These are phyloP conservation scores for Endomychus coccineus DNA, from an alignment of 2,888 invertebrate genomes.

Conservation along the genomic window DNA sequence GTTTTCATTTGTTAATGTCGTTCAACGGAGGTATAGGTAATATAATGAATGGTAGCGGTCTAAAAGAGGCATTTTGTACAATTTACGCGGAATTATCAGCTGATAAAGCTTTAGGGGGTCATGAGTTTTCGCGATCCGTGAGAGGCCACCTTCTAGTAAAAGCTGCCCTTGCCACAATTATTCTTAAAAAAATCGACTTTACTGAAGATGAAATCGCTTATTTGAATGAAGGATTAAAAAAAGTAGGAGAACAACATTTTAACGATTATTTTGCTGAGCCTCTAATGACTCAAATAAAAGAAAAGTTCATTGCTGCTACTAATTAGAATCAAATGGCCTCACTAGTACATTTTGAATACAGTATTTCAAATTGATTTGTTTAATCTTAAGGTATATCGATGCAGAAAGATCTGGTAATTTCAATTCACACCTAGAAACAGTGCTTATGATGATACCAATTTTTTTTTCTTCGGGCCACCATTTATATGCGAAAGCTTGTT, in stretches of 20 bases:
- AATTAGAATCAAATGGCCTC: no score
- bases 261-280: background rate
- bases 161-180: background rate
- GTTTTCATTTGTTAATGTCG: constrained; percentile 9
- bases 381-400: no score
- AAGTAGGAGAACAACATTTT: constrained; percentile 1
- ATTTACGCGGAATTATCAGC: constrained; percentile 1
- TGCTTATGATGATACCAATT: no score
- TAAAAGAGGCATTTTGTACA: background rate
- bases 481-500: no score
- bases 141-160: background rate
- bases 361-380: no score
- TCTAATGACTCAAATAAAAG: background rate
- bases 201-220: background rate
- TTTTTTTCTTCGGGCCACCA: no score
- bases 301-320: background rate
- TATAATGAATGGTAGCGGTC: constrained; percentile 1
- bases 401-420: no score
- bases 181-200: background rate
- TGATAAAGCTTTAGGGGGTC: constrained; percentile 1
- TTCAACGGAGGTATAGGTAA: background rate
- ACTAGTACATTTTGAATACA: no score
- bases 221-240: constrained; percentile 1
- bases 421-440: no score
- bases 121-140: background rate